Percentiles rank a stretch among this genome's conserved stretches.
These are phyloP conservation scores for Diorhabda sublineata DNA, from an alignment of 1,140 invertebrate species.

Conservation along the genomic window DNA sequence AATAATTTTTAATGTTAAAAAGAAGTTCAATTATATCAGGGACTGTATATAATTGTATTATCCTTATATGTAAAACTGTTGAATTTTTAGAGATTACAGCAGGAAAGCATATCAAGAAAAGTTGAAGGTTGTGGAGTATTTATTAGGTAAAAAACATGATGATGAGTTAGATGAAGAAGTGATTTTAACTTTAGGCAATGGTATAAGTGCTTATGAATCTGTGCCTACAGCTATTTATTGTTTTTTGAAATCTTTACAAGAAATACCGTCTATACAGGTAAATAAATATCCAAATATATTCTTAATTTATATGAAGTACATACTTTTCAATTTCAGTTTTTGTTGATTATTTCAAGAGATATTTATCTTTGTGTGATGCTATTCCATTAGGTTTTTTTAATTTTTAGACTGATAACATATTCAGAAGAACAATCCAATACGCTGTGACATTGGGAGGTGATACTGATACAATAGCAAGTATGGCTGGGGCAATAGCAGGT, in stretches of 20 bases:
- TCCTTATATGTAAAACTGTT: no score
- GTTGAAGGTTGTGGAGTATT: constrained; percentile 50
- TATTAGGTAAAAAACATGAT: constrained; percentile 46
- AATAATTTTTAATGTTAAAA: no score
- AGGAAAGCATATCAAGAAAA: constrained; percentile 50
- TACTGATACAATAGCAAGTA: constrained; percentile 75
- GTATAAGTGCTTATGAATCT: constrained; percentile 62
- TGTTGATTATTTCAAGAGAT: background rate
- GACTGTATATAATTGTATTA: no score
- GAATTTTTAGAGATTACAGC: background rate
- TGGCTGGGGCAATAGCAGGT: constrained; percentile 73
- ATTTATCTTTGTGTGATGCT: background rate
- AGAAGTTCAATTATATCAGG: no score
- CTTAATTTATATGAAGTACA: background rate
- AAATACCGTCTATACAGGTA: constrained; percentile 56
- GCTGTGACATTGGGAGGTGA: constrained; percentile 73
- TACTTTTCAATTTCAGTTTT: background rate
- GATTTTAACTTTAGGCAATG: constrained; percentile 57
- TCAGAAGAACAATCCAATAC: constrained; percentile 65
- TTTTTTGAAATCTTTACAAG: constrained; percentile 60
- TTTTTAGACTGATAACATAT: constrained; percentile 40
- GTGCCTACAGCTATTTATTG: constrained; percentile 75
- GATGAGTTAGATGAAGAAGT: constrained; percentile 51
- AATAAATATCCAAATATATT: background rate
- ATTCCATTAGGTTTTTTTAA: constrained; percentile 7